These are phyloP conservation scores for Tupaia tana DNA, from an alignment of 2,113 vertebrate genomes.

Conservation along the genomic window DNA sequence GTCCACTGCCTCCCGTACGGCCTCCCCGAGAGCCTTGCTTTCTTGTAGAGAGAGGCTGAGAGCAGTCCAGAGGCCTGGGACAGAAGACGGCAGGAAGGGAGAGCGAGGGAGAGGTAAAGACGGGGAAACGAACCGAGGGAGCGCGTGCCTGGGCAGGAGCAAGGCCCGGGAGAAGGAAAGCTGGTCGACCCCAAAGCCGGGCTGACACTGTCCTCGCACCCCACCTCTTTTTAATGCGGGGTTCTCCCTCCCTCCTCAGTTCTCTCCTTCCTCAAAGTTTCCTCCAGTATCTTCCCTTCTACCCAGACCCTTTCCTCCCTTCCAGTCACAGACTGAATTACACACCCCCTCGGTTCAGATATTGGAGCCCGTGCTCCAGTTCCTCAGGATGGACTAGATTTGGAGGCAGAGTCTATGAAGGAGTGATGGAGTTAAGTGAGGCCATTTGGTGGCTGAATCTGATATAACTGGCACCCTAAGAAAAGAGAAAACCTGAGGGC, in stretches of 20 bases:
- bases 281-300: not conserved
- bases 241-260: not conserved
- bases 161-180: too few relatives aligned
- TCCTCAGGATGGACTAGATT: not conserved
- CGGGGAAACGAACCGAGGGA: not conserved
- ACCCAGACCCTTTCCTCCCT: conserved; percentile 54
- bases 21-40: not conserved
- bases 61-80: not conserved
- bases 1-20: not conserved
- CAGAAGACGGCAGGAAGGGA: not conserved
- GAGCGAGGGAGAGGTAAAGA: not conserved
- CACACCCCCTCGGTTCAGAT: not conserved
- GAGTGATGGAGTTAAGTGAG: not conserved
- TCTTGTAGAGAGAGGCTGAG: not conserved
- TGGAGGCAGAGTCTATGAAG: not conserved
- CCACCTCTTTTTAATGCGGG: too few relatives aligned
- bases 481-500: too few relatives aligned
- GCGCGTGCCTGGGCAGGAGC: not conserved
- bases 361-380: not conserved
- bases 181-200: too few relatives aligned
- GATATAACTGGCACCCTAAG: not conserved
- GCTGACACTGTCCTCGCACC: not conserved
- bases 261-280: not conserved
- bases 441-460: too few relatives aligned
- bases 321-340: not conserved